Evolutionary conservation across 2,797 vertebrate genomes (phyloP).

Genomic region (Pantherophis alleghaniensis): DNA sequence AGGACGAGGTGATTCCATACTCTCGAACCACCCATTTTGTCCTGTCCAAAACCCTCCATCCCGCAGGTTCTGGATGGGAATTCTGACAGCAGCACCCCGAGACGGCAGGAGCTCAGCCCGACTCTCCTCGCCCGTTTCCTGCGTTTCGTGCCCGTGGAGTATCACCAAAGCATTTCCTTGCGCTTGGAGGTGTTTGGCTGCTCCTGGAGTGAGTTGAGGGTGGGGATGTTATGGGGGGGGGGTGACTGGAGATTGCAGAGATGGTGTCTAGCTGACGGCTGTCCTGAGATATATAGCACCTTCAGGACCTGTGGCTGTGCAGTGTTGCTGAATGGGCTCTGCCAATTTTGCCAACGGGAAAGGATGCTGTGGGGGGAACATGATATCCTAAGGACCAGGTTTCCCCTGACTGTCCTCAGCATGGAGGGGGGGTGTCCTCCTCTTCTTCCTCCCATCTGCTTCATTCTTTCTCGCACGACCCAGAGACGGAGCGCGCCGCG

Average conservation of each 20-base stretch:
- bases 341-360: neutral
- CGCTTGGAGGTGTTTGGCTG: constrained; percentile 81
- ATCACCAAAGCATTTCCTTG: constrained; percentile 77
- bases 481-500: neutral
- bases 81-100: constrained; percentile 71
- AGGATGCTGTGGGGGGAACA: too few species aligned
- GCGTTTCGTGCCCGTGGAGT: constrained; percentile 77
- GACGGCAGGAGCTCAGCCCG: constrained; percentile 71
- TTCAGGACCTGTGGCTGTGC: neutral
- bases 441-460: too few species aligned
- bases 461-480: neutral
- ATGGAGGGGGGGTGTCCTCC: neutral
- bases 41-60: neutral
- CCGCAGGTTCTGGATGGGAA: constrained; percentile 75
- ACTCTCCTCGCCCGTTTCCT: constrained; percentile 76
- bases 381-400: neutral
- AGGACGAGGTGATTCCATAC: neutral
- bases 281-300: fast-evolving
- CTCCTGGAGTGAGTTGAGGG: constrained; percentile 65
- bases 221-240: too few species aligned
- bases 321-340: fast-evolving
- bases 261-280: too few species aligned
- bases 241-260: fast-evolving
- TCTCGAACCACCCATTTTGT: neutral
- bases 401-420: neutral